Conservation (phyloP, 2,888 invertebrate genomes). For the Eupithecia abbreviata region DNA sequence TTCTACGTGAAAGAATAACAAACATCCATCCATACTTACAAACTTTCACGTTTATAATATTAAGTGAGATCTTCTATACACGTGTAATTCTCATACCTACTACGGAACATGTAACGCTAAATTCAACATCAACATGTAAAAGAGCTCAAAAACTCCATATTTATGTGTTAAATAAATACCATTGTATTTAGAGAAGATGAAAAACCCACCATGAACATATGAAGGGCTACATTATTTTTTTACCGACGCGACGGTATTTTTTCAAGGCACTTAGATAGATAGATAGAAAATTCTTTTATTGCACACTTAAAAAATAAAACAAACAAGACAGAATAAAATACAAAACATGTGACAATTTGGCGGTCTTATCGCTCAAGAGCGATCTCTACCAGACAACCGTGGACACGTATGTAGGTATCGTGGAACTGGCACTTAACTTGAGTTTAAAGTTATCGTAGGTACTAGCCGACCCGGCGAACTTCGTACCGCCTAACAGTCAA, state of each 20-base stretch:
- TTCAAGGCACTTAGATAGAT: slow-evolving; percentile 42
- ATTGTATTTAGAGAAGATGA: neutral
- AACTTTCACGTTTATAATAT: no score
- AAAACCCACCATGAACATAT: neutral
- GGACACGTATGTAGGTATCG: no score
- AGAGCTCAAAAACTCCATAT: neutral
- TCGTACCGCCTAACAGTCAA: no score
- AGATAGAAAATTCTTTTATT: no score
- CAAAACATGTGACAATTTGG: no score
- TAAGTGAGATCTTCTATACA: neutral
- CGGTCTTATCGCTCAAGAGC: no score
- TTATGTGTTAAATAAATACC: neutral
- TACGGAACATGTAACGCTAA: neutral
- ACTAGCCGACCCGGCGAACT: no score
- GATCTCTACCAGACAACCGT: no score
- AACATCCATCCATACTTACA: no score
- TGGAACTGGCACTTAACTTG: slow-evolving; percentile 43
- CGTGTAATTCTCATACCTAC: neutral
- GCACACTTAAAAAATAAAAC: no score
- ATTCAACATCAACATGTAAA: neutral
- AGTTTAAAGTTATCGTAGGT: slow-evolving; percentile 44
- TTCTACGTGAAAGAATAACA: no score
- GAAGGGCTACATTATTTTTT: slow-evolving; percentile 21
- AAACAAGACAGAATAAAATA: no score
- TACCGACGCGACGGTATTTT: slow-evolving; percentile 41